phyloP scores from a whole-genome alignment of 2,888 invertebrate genomes.

The Drosophila algonquin region DNA sequence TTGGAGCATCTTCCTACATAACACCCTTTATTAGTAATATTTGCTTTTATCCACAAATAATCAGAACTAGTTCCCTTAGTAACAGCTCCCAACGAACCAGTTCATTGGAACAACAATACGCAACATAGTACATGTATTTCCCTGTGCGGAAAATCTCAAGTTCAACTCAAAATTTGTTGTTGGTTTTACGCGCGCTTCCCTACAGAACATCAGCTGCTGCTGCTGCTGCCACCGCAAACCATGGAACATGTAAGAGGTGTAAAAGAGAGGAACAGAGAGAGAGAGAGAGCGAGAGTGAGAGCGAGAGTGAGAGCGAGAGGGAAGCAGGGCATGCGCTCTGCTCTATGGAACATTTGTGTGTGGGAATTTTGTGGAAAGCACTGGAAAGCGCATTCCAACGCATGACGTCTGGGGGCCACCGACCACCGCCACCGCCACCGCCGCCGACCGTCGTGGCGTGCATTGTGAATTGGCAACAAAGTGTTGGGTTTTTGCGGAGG shows the following conservation, averaged over 20 bases:
- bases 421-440: background rate
- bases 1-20: no score
- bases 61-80: no score
- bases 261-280: background rate
- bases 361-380: conserved; percentile 48
- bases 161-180: conserved; percentile 18
- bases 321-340: conserved; percentile 58
- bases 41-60: no score
- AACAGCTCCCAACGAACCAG: background rate
- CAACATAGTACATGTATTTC: background rate
- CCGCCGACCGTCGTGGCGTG: conserved; percentile 11
- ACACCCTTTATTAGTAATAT: no score
- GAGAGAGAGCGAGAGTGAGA: background rate
- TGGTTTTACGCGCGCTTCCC: conserved; percentile 64
- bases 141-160: background rate
- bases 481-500: conserved; percentile 25
- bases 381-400: conserved; percentile 61
- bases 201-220: conserved; percentile 65
- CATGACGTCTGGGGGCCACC: conserved; percentile 57
- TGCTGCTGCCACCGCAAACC: conserved; percentile 9
- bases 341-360: conserved; percentile 45
- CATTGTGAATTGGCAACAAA: conserved; percentile 60
- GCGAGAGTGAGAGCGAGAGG: background rate
- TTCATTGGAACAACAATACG: background rate
- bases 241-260: conserved; percentile 14